Percentiles rank a stretch among this genome's conserved stretches.
These are phyloP conservation scores for Drosophila nigromelanica DNA, from an alignment of 1,140 invertebrate genomes.

Conservation along the genomic window DNA sequence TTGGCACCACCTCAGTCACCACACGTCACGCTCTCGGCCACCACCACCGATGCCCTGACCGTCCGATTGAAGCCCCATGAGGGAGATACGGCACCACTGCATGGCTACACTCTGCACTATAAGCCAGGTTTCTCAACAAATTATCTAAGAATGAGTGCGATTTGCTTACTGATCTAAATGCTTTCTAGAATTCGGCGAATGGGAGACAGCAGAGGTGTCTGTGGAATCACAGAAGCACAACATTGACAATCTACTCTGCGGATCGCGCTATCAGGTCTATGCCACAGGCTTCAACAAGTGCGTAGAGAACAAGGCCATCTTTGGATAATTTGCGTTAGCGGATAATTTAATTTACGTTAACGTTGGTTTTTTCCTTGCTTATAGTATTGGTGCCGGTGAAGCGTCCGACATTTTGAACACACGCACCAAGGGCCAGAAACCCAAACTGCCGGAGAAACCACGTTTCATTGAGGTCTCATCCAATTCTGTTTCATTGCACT, in stretches of 20 bases:
- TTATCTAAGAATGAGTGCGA: not conserved
- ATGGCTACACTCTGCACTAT: constrained; percentile 95
- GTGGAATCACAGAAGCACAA: constrained; percentile 92
- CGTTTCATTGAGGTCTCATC: constrained; percentile 96
- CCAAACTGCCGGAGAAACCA: constrained; percentile 94
- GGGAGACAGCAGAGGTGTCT: constrained; percentile 91
- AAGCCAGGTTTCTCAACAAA: constrained; percentile 86
- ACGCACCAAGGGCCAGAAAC: constrained; percentile 94
- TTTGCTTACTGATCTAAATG: not conserved
- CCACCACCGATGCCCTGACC: constrained; percentile 92
- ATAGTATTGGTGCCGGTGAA: constrained; percentile 94
- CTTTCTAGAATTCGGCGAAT: constrained; percentile 92
- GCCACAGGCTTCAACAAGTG: constrained; percentile 95
- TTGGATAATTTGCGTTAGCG: not conserved
- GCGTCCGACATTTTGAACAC: constrained; percentile 93
- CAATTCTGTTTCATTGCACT: constrained; percentile 94
- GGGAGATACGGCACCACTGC: constrained; percentile 89
- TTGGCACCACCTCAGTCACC: constrained; percentile 93
- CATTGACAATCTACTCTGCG: constrained; percentile 94
- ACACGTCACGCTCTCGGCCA: constrained; percentile 90
- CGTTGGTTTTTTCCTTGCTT: constrained; percentile 9
- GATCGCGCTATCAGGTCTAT: constrained; percentile 95
- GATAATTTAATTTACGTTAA: no score
- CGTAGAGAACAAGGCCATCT: constrained; percentile 20
- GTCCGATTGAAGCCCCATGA: constrained; percentile 91